Evolutionary conservation across 1,140 invertebrate species (phyloP), one percentile per base, ranked within the genome.

Genomic region (Drosophila cardini): DNA sequence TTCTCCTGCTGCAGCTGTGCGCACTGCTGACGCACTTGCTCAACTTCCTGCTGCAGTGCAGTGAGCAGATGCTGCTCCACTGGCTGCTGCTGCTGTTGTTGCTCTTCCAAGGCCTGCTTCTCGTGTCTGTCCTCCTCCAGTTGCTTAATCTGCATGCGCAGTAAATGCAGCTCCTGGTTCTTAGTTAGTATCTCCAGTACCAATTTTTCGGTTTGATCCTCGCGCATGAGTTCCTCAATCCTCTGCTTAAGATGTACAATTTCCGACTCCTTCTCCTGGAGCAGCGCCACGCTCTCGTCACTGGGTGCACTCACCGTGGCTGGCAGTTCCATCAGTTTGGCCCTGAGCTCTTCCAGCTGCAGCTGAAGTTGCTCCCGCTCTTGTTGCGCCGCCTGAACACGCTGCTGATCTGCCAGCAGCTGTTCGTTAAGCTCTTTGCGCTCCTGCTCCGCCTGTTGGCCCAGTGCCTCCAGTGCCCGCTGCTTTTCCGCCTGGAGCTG

Each of bases 361-460:
- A 45, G 52, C 34, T 65, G n/a, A 16, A 45, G 43, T 26, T 78
- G 45, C 45, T 53, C 43, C 8, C 74, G 55, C 13, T 64, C 69
- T 7, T 72, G 69, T 16, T 76, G 71, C 32, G 71, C 74, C 26
- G 71, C 92, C 21, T 92, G 81, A 13, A 67, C 30, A 7, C 67
- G 64, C 2, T 72, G 58, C 11, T 72, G 58, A 42, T 63, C 70
- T 10, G 60, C 69, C 61, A 92, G 84, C 53, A 81, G 90, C 45
- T 79, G 86, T 52, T 95, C 93, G 56, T 95, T 94, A 61, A 96
- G 90, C 13, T 95, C 93, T 81, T 80, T 96, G 95, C 45, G 91
- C 73, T 96, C 94, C 69, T 95, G 94, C 80, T 96, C 95, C 78
- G 96, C 95, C 26, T 62, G 60, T 36, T 56, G 52, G 2, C 9